A percentile compares a stretch with the other conserved stretches of the same genome.
These are phyloP conservation scores for Pseudolaguvia tuberculata DNA, from an alignment of 2,113 vertebrate species.

Conservation along the genomic window DNA sequence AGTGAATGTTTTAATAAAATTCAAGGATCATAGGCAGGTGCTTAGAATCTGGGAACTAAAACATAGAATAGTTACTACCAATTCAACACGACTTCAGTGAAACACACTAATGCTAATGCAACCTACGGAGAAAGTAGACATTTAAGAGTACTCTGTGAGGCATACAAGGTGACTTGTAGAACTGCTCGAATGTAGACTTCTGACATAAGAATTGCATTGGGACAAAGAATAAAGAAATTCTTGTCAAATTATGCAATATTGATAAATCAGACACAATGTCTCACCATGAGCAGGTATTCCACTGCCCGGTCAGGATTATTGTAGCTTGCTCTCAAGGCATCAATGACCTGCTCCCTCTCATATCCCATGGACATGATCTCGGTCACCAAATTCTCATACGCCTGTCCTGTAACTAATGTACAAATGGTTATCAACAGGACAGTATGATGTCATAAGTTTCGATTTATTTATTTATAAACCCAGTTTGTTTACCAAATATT, in stretches of 20 bases:
- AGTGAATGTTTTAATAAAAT: background rate
- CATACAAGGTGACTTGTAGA: background rate
- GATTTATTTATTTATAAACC: too few relatives aligned
- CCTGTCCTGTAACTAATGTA: slow-evolving; percentile 69
- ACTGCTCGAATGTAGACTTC: background rate
- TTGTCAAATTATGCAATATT: background rate
- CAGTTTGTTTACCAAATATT: slow-evolving; percentile 63
- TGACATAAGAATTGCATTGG: background rate
- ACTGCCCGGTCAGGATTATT: slow-evolving; percentile 76
- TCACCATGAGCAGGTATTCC: slow-evolving; percentile 73
- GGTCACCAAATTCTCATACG: slow-evolving; percentile 72
- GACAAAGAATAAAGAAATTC: background rate
- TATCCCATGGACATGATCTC: slow-evolving; percentile 77
- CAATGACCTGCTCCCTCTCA: slow-evolving; percentile 67
- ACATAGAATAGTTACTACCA: background rate
- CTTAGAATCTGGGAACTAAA: background rate
- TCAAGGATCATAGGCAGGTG: background rate
- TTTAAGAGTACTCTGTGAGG: background rate
- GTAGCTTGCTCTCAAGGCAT: slow-evolving; percentile 69
- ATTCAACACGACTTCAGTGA: background rate
- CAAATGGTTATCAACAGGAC: background rate
- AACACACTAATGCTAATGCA: background rate
- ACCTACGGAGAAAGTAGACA: background rate
- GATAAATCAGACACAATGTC: background rate
- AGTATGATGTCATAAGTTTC: background rate